Base-by-base conservation (phyloP, 2,797 vertebrate species). In the Siniperca undulata region DNA sequence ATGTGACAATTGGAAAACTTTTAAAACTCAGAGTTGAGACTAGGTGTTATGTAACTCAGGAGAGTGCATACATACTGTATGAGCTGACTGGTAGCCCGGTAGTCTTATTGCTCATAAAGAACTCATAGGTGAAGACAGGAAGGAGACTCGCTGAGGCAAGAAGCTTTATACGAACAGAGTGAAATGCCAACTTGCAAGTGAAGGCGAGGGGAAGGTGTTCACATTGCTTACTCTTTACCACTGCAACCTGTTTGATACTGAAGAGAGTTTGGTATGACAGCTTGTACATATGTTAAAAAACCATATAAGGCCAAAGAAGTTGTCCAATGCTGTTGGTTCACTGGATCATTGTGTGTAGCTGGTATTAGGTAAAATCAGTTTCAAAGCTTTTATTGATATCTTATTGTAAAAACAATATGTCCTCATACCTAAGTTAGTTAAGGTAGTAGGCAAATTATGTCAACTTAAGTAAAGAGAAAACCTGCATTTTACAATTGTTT, bases 141-240 rank as follows among this genome's bases (percentile, higher is more conserved):
- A 46, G 53, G 67, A 85, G 66, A 64, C 56, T 73, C 61, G 19
- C 70, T 77, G 61, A 70, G 78, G 70, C 58, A 73, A 74, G 75
- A 71, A 55, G 71, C 74, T 84, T 70, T 72, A 72, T 44, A 68
- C 58, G 84, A 90, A 89, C 53, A 59, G 70, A 74, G 60, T 19
- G 75, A 89, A 89, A 88, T 83, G 75, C 55, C 78, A 86, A 62
- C 60, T 71, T 71, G 73, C 61, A 67, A 77, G 70, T 52, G 40
- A 75, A 40, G 40, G 59, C 30, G 19, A 81, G 24, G 36, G 65
- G 74, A 74, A 84, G 78, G 70, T 79, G 80, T 74, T 86, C 84
- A 87, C 82, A 82, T 55, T 65, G 75, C 77, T 80, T 71, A 88
- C 70, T 77, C 81, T 80, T 83, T 62, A 60, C 22, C 38, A 46